Evolutionary conservation across 2,113 vertebrate genomes (phyloP).

Genomic region (Amblyopsis rosae): DNA sequence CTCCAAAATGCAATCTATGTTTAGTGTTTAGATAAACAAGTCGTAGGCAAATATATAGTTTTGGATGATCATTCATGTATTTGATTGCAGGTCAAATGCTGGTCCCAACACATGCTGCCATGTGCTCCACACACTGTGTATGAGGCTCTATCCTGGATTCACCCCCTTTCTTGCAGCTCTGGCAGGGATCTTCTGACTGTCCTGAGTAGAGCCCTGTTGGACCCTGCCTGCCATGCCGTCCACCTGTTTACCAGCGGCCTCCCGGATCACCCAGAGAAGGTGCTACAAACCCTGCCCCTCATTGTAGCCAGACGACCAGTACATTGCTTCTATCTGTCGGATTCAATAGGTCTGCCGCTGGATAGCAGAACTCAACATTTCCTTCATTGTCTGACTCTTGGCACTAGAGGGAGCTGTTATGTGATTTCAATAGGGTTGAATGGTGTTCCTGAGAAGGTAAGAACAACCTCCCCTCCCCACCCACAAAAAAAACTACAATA

Average conservation of each 20-base stretch:
- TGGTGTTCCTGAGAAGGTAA: conserved; percentile 55
- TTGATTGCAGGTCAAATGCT: conserved; percentile 55
- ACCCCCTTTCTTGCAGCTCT: conserved; percentile 57
- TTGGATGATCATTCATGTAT: not conserved
- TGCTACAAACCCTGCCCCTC: conserved; percentile 45
- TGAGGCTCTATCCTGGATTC: conserved; percentile 70
- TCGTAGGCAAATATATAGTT: not conserved
- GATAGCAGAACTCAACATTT: conserved; percentile 37
- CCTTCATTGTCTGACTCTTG: conserved; percentile 55
- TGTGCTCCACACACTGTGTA: conserved; percentile 65
- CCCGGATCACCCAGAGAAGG: conserved; percentile 48
- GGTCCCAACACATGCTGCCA: conserved; percentile 65
- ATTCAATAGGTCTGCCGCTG: conserved; percentile 14
- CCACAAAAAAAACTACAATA: not conserved
- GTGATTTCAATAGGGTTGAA: conserved; percentile 35
- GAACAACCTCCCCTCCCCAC: too few relatives aligned
- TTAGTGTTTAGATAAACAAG: not conserved
- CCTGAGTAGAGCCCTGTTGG: conserved; percentile 59
- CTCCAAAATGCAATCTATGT: too few relatives aligned
- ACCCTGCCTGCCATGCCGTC: conserved; percentile 66
- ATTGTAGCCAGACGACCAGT: conserved; percentile 49
- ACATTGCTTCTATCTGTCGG: conserved; percentile 60
- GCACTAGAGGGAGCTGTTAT: conserved; percentile 69
- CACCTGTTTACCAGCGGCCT: conserved; percentile 60
- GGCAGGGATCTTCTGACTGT: conserved; percentile 62